Evolutionary conservation across 1,140 invertebrate species (phyloP).

Genomic region (Cotesia glomerata): DNA sequence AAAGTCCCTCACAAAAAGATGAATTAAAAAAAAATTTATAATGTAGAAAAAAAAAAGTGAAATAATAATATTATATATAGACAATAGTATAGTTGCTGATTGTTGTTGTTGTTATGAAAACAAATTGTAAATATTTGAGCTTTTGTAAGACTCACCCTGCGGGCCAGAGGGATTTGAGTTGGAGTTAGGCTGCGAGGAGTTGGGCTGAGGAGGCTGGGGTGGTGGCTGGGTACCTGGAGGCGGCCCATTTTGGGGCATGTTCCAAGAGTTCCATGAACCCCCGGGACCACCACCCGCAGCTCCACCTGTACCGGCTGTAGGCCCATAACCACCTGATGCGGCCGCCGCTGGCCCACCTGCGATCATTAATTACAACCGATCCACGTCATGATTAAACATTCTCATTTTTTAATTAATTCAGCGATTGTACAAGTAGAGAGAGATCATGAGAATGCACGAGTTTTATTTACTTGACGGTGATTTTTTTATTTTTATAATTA

Average conservation of each 20-base stretch:
- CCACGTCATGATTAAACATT: slow-evolving; percentile 34
- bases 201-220: slow-evolving; percentile 63
- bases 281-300: slow-evolving; percentile 65
- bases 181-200: slow-evolving; percentile 64
- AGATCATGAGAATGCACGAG: slow-evolving; percentile 28
- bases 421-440: slow-evolving; percentile 28
- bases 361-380: slow-evolving; percentile 61
- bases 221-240: slow-evolving; percentile 62
- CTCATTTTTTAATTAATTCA: slow-evolving; percentile 34
- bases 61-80: background rate
- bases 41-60: background rate
- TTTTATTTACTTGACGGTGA: background rate
- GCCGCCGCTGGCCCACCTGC: slow-evolving; percentile 63
- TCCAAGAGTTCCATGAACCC: slow-evolving; percentile 67
- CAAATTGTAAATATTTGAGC: slow-evolving; percentile 45
- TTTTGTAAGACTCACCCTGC: slow-evolving; percentile 62
- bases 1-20: no score
- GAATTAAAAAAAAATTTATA: background rate
- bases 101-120: background rate
- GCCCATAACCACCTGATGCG: slow-evolving; percentile 63
- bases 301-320: slow-evolving; percentile 62
- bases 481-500: slow-evolving; percentile 2
- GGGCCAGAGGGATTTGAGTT: slow-evolving; percentile 64
- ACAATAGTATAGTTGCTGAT: slow-evolving; percentile 3
- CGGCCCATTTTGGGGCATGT: slow-evolving; percentile 67